Evolutionary conservation across 2,113 vertebrate genomes (phyloP), one percentile per base, ranked within the genome.

Genomic region (Variabilichromis moorii): DNA sequence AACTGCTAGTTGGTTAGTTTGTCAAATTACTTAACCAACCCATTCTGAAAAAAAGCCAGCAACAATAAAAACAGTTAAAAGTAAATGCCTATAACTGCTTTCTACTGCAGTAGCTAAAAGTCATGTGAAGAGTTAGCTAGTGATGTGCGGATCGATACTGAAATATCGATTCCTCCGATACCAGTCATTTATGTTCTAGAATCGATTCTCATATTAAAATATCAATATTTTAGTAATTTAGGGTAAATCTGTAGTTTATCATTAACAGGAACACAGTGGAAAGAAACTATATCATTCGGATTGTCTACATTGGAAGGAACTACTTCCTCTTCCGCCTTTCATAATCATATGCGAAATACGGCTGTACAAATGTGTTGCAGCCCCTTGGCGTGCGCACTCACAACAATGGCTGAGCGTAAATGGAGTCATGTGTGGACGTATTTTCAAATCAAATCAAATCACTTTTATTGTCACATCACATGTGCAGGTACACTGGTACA

Each of bases 291-390:
- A 53, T 2, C 5, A 21, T 21, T 21, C 3, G 5, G 19, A 53
- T 53, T 11, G 51, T 53, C 51, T 53, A 21, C 3, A 11, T 2
- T 53, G 5, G n/a, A 53, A 21, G 19, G 51, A 53, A 53, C 5
- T 53, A 21, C 19, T 53, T 21, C 9, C 51, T 53, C 3, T 53
- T 53, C 3, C 3, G 0, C 51, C 9, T 21, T 21, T 53, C 9
- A 53, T 53, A 21, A 0, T 21, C 19, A 11, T 21, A 0, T 53
- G 51, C 5, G 1, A 53, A 53, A 53, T 21, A 11, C 2, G 9
- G 2, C 51, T 21, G 2, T 53, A 53, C 11, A 21, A 21, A 53
- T 53, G 19, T 53, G 5, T 53, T 0, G 9, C 19, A 21, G 5
- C 19, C 19, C 5, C 51, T 6, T 21, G 19, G 19, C 9, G 0